Base-by-base conservation (phyloP, 2,113 vertebrate genomes). In the Anthoscopus minutus region DNA sequence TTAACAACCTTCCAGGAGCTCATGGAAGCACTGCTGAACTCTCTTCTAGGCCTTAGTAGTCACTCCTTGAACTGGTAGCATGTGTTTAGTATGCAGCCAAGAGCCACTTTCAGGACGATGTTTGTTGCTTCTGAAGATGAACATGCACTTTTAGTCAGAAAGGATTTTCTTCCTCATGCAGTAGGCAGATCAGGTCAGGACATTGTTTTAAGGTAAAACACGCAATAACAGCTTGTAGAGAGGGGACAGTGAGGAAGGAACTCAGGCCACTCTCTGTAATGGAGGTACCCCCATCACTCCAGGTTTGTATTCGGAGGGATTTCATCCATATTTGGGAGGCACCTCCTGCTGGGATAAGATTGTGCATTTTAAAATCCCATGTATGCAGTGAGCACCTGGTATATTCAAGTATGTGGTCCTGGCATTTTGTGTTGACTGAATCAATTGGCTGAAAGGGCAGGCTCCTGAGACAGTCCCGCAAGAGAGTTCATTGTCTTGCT, bases 281-380 rank as follows among this genome's bases (percentile, higher is more conserved):
- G 10, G 10, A 7, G 4, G 16, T 61, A 16, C 13, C 3, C 22
- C 5, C 13, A 30, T 38, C n/a, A 38, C 15, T 73, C 21, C 12
- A 48, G 4, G 0, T 57, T 61, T 88, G 15, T 42, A 27, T 70
- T 70, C n/a, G 24, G 19, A 58, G 16, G 5, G 16, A 48, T 89
- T 81, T 40, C 22, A 23, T 30, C 16, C 13, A 9, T 3, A 2
- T 45, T 53, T 56, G 14, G 8, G 12, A 79, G 61, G 6, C 15
- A 91, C 0, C 4, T 62, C 25, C 6, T 45, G 7, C 31, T 4
- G 5, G 42, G 27, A 27, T 6, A 65, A 58, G 42, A 11, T 0
- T 81, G 45, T 15, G 4, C 0, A 0, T 54, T 65, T 53, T 54
- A 47, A 71, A 93, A 83, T 27, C 24, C 17, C 16, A 11, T 35